phyloP scores from a whole-genome alignment of 1,140 invertebrate genomes.

The Formica selysi region DNA sequence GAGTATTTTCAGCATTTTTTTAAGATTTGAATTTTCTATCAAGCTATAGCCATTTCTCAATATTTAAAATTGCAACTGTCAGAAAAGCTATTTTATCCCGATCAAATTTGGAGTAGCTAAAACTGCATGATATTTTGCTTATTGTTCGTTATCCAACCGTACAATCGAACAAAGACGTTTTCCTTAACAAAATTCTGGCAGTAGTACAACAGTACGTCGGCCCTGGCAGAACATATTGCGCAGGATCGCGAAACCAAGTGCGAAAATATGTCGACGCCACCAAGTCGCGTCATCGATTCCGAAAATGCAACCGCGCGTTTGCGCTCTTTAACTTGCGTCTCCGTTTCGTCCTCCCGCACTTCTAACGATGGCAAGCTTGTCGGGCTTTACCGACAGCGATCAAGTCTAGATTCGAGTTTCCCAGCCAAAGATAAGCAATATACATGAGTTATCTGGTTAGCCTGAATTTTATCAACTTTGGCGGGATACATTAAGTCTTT shows the following conservation, averaged over 20 bases:
- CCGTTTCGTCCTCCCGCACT: conserved; percentile 17
- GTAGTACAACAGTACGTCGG: neutral
- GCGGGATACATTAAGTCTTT: neutral
- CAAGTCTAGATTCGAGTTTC: conserved; percentile 47
- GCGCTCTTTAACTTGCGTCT: conserved; percentile 37
- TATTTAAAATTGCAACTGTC: neutral
- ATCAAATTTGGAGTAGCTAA: neutral
- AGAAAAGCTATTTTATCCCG: neutral
- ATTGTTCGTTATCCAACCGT: neutral
- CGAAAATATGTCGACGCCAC: conserved; percentile 51
- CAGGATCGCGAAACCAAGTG: conserved; percentile 54
- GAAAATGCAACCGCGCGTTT: conserved; percentile 35
- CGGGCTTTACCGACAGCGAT: conserved; percentile 56
- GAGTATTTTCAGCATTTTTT: neutral
- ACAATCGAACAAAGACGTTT: neutral
- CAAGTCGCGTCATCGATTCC: conserved; percentile 67
- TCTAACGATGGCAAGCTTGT: neutral
- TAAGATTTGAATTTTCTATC: neutral
- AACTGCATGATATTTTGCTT: neutral
- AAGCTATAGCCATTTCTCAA: neutral
- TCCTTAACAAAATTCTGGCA: neutral
- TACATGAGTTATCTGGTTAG: neutral
- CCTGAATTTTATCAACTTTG: conserved; percentile 41
- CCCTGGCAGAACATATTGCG: conserved; percentile 58
- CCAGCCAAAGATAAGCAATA: conserved; percentile 32